Conservation (phyloP, 2,113 vertebrate genomes). For the Archilochus colubris region DNA sequence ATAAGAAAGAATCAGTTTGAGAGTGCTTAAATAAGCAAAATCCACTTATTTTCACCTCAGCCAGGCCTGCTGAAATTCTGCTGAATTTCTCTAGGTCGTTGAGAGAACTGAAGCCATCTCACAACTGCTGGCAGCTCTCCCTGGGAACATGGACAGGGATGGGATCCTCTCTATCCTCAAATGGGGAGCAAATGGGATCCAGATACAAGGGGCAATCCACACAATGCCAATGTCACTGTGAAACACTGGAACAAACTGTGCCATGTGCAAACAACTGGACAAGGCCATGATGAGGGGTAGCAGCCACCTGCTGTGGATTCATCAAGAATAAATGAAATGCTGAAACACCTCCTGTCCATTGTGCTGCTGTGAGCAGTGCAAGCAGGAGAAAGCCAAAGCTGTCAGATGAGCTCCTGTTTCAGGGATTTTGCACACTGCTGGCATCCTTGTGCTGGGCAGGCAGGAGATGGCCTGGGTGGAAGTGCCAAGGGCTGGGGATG, state of each 20-base stretch:
- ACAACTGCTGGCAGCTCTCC: not conserved
- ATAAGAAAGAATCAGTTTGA: not conserved
- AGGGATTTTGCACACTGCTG: not conserved
- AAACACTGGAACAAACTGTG: not conserved
- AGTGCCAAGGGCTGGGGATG: not conserved
- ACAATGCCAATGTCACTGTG: not conserved
- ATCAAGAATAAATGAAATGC: not conserved
- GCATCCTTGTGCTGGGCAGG: not conserved
- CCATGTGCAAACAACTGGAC: not conserved
- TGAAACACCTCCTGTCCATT: not conserved
- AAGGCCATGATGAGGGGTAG: not conserved
- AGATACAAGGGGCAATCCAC: not conserved
- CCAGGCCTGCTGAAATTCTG: not conserved
- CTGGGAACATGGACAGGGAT: not conserved
- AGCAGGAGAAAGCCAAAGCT: not conserved
- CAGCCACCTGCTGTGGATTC: not conserved
- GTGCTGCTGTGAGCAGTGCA: rapidly evolving
- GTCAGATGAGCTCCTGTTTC: not conserved
- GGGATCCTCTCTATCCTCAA: not conserved
- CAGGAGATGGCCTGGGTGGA: not conserved
- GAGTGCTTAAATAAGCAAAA: constrained; percentile 12
- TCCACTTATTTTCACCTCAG: constrained; percentile 32
- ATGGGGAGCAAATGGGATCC: not conserved
- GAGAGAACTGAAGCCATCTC: not conserved
- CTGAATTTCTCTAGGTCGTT: not conserved